Conservation (phyloP, 2,113 vertebrate species). For the Nerophis lumbriciformis region DNA sequence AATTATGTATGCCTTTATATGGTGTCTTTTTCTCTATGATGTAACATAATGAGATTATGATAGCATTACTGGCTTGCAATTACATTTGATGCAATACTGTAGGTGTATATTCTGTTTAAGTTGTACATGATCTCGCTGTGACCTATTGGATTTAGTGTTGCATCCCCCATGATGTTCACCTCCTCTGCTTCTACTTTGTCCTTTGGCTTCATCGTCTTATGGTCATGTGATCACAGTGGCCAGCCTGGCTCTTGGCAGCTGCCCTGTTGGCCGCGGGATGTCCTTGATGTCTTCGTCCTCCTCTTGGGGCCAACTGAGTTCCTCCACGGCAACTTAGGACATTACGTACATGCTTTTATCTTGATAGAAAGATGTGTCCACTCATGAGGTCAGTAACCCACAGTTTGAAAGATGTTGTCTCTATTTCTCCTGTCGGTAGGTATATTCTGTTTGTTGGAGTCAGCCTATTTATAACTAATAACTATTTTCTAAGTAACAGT, state of each 20-base stretch:
- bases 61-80: too few relatives aligned
- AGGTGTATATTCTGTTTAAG: background rate
- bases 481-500: too few relatives aligned
- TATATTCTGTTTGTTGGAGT: background rate
- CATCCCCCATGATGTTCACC: constrained; percentile 69
- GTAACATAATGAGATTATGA: background rate
- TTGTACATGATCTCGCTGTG: constrained; percentile 48
- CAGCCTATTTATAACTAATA: too few relatives aligned
- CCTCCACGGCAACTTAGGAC: constrained; percentile 55
- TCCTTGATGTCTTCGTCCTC: constrained; percentile 92
- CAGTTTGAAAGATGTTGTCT: constrained; percentile 3
- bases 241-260: constrained; percentile 82
- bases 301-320: constrained; percentile 82
- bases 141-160: constrained; percentile 63
- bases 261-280: constrained; percentile 93
- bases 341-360: background rate
- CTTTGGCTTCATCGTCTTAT: constrained; percentile 94
- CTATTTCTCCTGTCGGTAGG: constrained; percentile 4
- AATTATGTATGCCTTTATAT: constrained; percentile 47
- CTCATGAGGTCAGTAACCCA: constrained; percentile 28
- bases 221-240: constrained; percentile 96
- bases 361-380: constrained; percentile 9
- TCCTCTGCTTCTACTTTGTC: constrained; percentile 83
- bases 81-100: too few relatives aligned
- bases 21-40: background rate